A percentile compares a stretch with the other conserved stretches of the same genome.
Conservation (phyloP, 2,797 vertebrate genomes). For the Siniperca scherzeri region DNA sequence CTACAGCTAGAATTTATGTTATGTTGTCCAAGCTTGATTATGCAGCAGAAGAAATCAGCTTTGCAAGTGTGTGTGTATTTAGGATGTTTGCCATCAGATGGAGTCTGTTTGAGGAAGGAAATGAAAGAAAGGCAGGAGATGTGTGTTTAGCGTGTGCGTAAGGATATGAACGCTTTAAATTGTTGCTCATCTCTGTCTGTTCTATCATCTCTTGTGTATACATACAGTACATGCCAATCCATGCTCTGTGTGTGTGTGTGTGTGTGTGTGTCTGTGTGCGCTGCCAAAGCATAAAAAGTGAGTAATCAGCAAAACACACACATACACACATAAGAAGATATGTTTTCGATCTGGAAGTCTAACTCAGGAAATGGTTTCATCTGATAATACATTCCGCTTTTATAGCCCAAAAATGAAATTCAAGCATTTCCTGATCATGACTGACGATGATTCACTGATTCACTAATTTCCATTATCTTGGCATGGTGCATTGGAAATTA, state of each 20-base stretch:
- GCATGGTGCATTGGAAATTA: constrained; percentile 33
- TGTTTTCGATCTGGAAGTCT: constrained; percentile 62
- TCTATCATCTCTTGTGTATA: constrained; percentile 10
- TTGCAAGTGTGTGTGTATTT: constrained; percentile 32
- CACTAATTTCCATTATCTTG: constrained; percentile 55
- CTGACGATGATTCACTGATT: constrained; percentile 48
- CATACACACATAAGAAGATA: constrained; percentile 14
- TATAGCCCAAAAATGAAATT: constrained; percentile 54
- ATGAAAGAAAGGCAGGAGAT: not conserved
- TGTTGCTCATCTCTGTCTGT: constrained; percentile 25
- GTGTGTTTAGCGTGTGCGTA: constrained; percentile 5
- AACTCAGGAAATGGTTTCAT: constrained; percentile 60
- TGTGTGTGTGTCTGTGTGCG: constrained; percentile 15
- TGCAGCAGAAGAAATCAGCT: constrained; percentile 35
- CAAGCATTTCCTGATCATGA: constrained; percentile 51
- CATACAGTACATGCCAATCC: constrained; percentile 16
- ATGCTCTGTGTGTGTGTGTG: constrained; percentile 12
- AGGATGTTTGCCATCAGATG: constrained; percentile 46
- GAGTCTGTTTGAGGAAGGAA: constrained; percentile 30
- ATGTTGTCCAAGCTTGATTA: constrained; percentile 40
- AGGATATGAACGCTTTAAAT: constrained; percentile 16
- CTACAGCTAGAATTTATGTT: constrained; percentile 45
- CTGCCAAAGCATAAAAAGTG: constrained; percentile 31
- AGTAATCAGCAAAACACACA: constrained; percentile 33
- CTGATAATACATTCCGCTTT: constrained; percentile 55